Evolutionary conservation across 2,888 invertebrate species (phyloP), one percentile per base, ranked within the genome.

Genomic region (Bellardia pandia): DNA sequence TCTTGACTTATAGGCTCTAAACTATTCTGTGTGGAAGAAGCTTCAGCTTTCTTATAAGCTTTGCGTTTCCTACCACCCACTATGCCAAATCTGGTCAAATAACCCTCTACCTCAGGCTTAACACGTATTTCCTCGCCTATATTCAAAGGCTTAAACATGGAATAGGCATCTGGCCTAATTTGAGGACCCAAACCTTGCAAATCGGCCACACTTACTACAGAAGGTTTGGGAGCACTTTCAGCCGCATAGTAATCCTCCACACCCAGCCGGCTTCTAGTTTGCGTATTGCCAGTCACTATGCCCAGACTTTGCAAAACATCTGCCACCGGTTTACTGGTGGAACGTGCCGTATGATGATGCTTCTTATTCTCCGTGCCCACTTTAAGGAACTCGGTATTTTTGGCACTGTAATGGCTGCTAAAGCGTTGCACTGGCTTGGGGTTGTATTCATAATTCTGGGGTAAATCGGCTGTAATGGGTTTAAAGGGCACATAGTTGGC

Each of bases 331-430:
- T 90, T 90, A 1, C 91, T 90, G 0, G 92, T 90, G 6, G 89
- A 89, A 33, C 89, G 89, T 2, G 64, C 11, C 0, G 56, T n/a
- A 2, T 75, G 33, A 11, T 88, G 66, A 2, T 91, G 91, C 33
- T 77, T 83, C n/a, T 60, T 85, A 11, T 13, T 90, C 88, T 83
- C 90, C 78, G 81, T 23, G 1, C 90, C 90, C 30, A 89, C 86
- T 13, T 90, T 89, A 11, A 92, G 85, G 2, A 93, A 93, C 60
- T 92, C 91, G 0, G 91, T 89, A 62, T 91, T 90, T 86, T 93
- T 92, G 5, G 94, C 94, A 79, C 92, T 94, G 86, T 94, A 95
- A 16, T 93, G 94, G 90, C 94, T 93, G 86, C 94, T 94, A 60
- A 91, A 94, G 23, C 92, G 92, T 60, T 92, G 92, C 0, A 79